Evolutionary conservation across 2,888 invertebrate species (phyloP), one percentile per base, ranked within the genome.

Genomic region (Lypha dubia): DNA sequence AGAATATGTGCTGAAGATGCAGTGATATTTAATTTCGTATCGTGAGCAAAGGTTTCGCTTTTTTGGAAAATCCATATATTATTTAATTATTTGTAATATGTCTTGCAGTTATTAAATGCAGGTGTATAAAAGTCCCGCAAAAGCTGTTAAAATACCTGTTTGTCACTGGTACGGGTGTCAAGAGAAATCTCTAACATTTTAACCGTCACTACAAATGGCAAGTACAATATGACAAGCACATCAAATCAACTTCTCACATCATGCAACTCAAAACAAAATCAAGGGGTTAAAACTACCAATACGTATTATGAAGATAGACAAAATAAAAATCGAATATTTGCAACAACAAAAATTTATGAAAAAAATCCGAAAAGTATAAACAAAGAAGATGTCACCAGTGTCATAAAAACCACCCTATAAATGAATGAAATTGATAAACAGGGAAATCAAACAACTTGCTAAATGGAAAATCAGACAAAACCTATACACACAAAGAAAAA

Each of bases 381-480:
- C 51, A 63, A n/a, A 73, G 32, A 77, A 80, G 46, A 62, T 77
- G 71, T 67, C 65, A 75, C 6, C 44, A 46, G 51, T 46, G 65
- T 24, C 71, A 81, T 46, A 68, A 70, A 62, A 84, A 63, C 81
- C 70, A 81, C 81, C 81, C 84, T 46, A 74, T 84, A 81, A 84
- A 81, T 74, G 74, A 81, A 84, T 84, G 70, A 81, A 81, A 81
- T 81, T 81, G 68, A 79, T 81, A 79, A 84, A 77, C 74, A 58
- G 53, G 49, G 32, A 74, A 77, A 74, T 70, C 28, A 63, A 60
- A 80, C 56, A 68, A 51, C 32, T 35, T 46, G 62, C 41, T 70
- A 77, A 79, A 80, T 49, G 56, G 41, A 28, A 77, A 44, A 49
- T 51, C n/a, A 76, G 71, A 83, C 44, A 35, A 41, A 38, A 46